Conservation (phyloP, 2,113 vertebrate genomes). For the Mustela lutreola region DNA sequence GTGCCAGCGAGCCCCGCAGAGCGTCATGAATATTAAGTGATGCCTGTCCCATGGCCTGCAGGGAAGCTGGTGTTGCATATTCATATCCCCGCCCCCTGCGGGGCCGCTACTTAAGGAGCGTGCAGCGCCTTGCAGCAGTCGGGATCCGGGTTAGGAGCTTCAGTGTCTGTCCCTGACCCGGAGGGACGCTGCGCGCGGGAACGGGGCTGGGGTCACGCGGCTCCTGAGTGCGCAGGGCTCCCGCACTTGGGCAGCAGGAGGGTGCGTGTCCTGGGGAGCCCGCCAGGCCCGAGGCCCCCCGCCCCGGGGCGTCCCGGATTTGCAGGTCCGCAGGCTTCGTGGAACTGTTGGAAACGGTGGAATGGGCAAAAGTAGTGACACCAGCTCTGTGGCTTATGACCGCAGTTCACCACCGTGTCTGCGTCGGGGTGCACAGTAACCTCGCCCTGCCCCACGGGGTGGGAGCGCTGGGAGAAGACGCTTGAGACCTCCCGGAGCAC, state of each 20-base stretch:
- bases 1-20: accelerated
- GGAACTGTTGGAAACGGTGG: background rate
- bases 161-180: accelerated
- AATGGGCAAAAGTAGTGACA: background rate
- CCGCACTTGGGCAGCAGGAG: background rate
- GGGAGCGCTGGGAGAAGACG: background rate
- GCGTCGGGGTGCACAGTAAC: background rate
- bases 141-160: accelerated
- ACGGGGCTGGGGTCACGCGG: background rate
- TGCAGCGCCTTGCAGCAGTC: constrained; percentile 52
- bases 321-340: background rate
- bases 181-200: background rate
- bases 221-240: background rate
- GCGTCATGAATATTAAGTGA: background rate
- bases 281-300: background rate
- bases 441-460: no score
- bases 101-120: constrained; percentile 47
- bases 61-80: background rate
- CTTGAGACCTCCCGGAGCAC: background rate
- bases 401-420: background rate
- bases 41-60: background rate
- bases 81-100: background rate
- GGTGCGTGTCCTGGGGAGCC: background rate
- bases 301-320: background rate
- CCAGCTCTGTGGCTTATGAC: background rate